Evolutionary conservation across 2,797 vertebrate genomes (phyloP).

Genomic region (Austrolebias charrua): DNA sequence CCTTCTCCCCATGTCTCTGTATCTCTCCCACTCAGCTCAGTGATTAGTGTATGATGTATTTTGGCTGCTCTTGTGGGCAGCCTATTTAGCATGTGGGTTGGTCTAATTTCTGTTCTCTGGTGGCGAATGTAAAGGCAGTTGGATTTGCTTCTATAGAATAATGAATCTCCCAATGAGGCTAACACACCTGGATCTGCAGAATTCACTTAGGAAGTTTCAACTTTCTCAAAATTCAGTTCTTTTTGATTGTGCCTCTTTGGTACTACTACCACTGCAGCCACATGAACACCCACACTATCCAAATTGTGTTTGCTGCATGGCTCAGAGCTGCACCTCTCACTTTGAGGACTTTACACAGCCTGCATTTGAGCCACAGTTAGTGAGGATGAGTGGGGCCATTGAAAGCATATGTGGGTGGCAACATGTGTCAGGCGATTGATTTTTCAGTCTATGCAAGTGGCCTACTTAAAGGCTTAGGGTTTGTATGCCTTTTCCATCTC

Average conservation of each 20-base stretch:
- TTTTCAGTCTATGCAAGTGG: conserved; percentile 53
- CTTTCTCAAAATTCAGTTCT: background rate
- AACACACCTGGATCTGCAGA: conserved; percentile 33
- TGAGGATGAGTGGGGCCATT: conserved; percentile 58
- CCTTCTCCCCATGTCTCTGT: conserved; percentile 46
- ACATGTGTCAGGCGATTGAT: conserved; percentile 67
- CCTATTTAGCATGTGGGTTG: conserved; percentile 68
- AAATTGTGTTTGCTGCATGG: conserved; percentile 19
- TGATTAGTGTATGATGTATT: conserved; percentile 75
- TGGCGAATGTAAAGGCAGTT: conserved; percentile 49
- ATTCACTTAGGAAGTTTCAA: background rate
- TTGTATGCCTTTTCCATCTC: conserved; percentile 58
- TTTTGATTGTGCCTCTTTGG: conserved; percentile 8
- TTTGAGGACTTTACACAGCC: conserved; percentile 45
- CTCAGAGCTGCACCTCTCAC: conserved; percentile 28
- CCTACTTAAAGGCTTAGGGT: conserved; percentile 65
- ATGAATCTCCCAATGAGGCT: conserved; percentile 36
- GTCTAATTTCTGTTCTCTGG: conserved; percentile 67
- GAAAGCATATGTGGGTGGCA: conserved; percentile 60
- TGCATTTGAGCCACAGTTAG: conserved; percentile 46
- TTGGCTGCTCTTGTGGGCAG: conserved; percentile 67
- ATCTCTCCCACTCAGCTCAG: conserved; percentile 67
- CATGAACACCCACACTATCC: conserved; percentile 41
- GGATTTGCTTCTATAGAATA: conserved; percentile 49
- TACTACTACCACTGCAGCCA: conserved; percentile 9